Conservation (phyloP, 2,113 vertebrate genomes). For the Lamprologus ornatipinnis region DNA sequence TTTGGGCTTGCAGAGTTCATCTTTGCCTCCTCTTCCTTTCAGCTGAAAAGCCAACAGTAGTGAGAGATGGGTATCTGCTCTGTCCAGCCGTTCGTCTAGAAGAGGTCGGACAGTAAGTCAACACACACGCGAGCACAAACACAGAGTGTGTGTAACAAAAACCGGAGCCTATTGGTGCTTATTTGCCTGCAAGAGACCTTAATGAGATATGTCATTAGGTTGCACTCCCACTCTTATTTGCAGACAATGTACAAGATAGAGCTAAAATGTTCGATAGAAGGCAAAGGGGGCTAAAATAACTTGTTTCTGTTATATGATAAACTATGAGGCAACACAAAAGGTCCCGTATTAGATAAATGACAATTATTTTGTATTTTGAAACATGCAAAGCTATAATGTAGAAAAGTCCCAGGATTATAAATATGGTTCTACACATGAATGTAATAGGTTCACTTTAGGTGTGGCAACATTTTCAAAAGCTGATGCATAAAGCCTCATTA, state of each 20-base stretch:
- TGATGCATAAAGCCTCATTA: not conserved
- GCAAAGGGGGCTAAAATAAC: not conserved
- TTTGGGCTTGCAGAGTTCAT: not conserved
- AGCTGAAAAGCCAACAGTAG: slow-evolving; percentile 80
- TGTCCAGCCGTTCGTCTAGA: slow-evolving; percentile 82
- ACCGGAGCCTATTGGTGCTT: not conserved
- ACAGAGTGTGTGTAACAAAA: not conserved
- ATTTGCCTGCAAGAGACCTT: not conserved
- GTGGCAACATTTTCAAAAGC: not conserved
- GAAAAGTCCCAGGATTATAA: not conserved
- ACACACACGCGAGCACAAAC: not conserved
- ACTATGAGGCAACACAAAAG: not conserved
- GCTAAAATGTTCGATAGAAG: not conserved
- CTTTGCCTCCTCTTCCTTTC: slow-evolving; percentile 21
- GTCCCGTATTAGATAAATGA: not conserved
- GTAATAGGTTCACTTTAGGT: not conserved
- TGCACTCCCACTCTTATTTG: not conserved
- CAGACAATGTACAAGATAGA: not conserved
- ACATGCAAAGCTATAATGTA: not conserved
- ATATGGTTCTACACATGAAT: not conserved
- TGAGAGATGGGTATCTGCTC: slow-evolving; percentile 77
- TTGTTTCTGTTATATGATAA: not conserved
- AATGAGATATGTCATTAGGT: not conserved
- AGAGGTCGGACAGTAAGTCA: slow-evolving; percentile 87
- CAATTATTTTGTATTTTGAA: not conserved